phyloP scores from a whole-genome alignment of 2,888 invertebrate genomes.

The Selenia dentaria region DNA sequence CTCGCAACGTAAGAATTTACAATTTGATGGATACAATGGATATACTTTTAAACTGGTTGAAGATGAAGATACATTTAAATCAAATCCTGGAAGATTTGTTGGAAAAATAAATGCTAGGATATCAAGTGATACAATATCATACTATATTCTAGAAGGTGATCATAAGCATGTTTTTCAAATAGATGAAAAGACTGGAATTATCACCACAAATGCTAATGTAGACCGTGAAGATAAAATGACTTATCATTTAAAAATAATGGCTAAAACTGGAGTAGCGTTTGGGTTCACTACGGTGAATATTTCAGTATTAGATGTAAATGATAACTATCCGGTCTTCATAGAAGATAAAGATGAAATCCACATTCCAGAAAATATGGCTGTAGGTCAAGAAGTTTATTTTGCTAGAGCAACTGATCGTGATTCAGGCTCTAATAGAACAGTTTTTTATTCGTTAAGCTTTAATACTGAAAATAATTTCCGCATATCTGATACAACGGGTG shows the following conservation, averaged over 20 bases:
- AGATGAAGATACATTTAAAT: slow-evolving; percentile 88
- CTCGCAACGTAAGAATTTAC: slow-evolving; percentile 88
- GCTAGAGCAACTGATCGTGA: slow-evolving; percentile 95
- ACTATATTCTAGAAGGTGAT: slow-evolving; percentile 93
- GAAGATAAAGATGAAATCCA: slow-evolving; percentile 91
- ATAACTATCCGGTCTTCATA: slow-evolving; percentile 94
- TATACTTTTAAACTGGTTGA: slow-evolving; percentile 94
- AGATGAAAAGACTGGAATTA: slow-evolving; percentile 90
- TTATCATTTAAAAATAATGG: slow-evolving; percentile 92
- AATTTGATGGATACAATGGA: slow-evolving; percentile 90
- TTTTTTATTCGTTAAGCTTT: slow-evolving; percentile 92
- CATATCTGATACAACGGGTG: slow-evolving; percentile 94
- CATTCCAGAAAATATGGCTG: slow-evolving; percentile 95
- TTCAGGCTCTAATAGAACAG: slow-evolving; percentile 93
- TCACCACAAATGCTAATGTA: slow-evolving; percentile 90
- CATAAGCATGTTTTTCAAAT: slow-evolving; percentile 90
- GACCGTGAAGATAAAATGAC: slow-evolving; percentile 92
- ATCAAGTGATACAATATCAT: slow-evolving; percentile 88
- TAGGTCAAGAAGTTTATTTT: slow-evolving; percentile 96
- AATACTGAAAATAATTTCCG: slow-evolving; percentile 93
- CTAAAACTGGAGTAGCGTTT: slow-evolving; percentile 89
- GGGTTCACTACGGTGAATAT: slow-evolving; percentile 92
- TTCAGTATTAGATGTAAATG: slow-evolving; percentile 94
- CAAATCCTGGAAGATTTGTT: slow-evolving; percentile 88
- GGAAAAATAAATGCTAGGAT: slow-evolving; percentile 88